phyloP scores from a whole-genome alignment of 30 jellyfish, hydroid and myxozoan species.

The Nemopilema nomurai region DNA sequence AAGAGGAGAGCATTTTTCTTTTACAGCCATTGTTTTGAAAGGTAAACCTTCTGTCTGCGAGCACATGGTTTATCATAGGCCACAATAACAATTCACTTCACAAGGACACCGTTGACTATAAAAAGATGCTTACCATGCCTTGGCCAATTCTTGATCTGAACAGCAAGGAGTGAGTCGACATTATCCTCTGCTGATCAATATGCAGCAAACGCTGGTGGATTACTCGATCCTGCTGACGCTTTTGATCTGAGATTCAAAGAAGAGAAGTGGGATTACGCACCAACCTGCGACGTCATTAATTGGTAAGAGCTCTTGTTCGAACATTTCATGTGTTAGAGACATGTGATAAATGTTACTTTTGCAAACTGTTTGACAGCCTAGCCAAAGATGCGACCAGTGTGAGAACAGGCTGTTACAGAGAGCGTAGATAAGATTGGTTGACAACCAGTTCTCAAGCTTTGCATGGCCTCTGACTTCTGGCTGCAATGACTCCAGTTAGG shows the following conservation, averaged over 20 bases:
- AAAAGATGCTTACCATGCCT: conserved; percentile 13
- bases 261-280: neutral
- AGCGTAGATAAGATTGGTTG: too few relatives aligned
- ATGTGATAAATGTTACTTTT: neutral
- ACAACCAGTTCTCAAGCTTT: too few relatives aligned
- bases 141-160: neutral
- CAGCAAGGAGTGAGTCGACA: neutral
- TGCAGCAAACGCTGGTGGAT: neutral
- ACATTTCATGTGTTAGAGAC: neutral
- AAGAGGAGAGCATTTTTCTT: conserved; percentile 36
- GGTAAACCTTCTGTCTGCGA: conserved; percentile 71
- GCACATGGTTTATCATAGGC: conserved; percentile 64
- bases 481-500: too few relatives aligned
- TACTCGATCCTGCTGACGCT: neutral
- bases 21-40: conserved; percentile 49
- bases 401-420: too few relatives aligned
- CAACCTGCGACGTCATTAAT: neutral
- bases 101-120: conserved; percentile 39
- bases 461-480: too few relatives aligned
- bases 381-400: too few relatives aligned
- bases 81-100: conserved; percentile 41
- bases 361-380: too few relatives aligned
- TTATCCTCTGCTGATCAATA: neutral
- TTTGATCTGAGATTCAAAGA: neutral
- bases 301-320: neutral